Evolutionary conservation across 2,113 vertebrate genomes (phyloP).

Genomic region (Entelurus aequoreus): DNA sequence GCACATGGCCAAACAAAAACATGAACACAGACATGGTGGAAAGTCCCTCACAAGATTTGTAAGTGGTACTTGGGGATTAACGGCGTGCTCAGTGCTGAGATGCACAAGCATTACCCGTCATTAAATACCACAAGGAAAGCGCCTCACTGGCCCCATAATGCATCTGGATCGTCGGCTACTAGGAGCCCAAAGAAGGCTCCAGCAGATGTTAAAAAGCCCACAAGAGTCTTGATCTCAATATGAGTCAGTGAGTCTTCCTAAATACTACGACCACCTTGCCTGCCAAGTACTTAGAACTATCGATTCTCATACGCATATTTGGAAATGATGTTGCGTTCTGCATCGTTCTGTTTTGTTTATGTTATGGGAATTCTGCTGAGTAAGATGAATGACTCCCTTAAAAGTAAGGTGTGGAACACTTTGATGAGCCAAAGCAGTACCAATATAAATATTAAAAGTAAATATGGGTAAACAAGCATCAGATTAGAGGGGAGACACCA

Average conservation of each 20-base stretch:
- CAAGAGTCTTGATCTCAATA: not conserved
- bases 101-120: constrained; percentile 1
- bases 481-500: no score
- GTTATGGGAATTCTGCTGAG: no score
- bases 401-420: no score
- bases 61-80: constrained; percentile 1
- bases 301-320: no score
- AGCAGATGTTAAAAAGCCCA: not conserved
- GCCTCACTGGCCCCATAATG: constrained; percentile 2
- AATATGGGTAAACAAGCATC: no score
- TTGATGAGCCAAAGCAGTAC: no score
- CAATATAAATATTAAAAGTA: no score
- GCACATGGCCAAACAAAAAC: no score
- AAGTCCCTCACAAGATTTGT: not conserved
- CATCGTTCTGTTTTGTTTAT: no score
- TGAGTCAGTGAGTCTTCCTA: not conserved
- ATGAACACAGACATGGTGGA: not conserved
- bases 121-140: not conserved
- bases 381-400: no score
- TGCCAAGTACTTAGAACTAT: no score
- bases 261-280: not conserved
- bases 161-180: not conserved
- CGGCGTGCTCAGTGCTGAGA: constrained; percentile 2
- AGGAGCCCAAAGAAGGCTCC: not conserved
- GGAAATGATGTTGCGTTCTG: no score